These are phyloP conservation scores for Zelleria hepariella DNA, from an alignment of 2,888 invertebrate genomes.

Conservation along the genomic window DNA sequence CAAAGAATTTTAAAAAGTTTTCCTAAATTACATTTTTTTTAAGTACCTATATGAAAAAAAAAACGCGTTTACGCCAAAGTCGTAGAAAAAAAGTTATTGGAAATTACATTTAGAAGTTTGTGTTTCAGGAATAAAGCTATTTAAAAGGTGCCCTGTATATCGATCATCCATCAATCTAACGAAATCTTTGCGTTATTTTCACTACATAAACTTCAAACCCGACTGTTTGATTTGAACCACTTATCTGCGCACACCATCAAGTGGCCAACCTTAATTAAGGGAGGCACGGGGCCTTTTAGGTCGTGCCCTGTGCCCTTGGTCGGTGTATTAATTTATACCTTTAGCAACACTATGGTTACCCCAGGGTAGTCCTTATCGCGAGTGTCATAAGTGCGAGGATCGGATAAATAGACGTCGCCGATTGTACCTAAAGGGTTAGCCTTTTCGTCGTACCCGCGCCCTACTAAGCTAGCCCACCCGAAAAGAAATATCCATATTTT, in stretches of 20 bases:
- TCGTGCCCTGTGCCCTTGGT: background rate
- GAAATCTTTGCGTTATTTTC: too few relatives aligned
- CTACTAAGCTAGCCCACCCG: too few relatives aligned
- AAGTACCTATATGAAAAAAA: too few relatives aligned
- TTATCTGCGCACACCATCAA: background rate
- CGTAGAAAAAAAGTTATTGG: too few relatives aligned
- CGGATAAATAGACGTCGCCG: background rate
- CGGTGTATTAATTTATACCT: conserved; percentile 7
- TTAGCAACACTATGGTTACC: conserved; percentile 12
- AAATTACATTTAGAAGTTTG: too few relatives aligned
- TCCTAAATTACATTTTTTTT: too few relatives aligned
- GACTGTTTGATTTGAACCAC: background rate
- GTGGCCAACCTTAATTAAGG: background rate
- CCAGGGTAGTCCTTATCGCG: background rate
- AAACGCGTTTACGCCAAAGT: too few relatives aligned
- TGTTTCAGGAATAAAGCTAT: too few relatives aligned
- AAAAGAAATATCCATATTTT: too few relatives aligned
- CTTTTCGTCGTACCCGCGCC: background rate
- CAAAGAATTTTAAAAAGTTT: too few relatives aligned
- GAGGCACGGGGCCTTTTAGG: background rate
- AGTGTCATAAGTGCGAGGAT: background rate
- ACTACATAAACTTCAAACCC: background rate
- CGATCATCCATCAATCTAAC: too few relatives aligned
- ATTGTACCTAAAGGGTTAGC: background rate
- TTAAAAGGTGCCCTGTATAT: too few relatives aligned